Conservation (phyloP, 2,888 invertebrate species). For the Orthosia incerta region DNA sequence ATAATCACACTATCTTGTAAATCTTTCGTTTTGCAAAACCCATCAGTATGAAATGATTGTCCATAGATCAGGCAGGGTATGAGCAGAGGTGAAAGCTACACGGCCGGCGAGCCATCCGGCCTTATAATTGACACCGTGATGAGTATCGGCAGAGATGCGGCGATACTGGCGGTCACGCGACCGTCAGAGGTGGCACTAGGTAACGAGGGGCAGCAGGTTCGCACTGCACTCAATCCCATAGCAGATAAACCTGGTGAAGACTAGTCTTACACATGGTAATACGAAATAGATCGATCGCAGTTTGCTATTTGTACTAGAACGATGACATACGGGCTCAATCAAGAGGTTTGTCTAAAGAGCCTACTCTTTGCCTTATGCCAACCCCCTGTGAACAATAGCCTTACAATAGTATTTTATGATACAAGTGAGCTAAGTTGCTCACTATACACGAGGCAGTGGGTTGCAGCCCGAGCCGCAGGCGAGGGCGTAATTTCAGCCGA, state of each 20-base stretch:
- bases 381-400: no score
- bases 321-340: no score
- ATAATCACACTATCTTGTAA: conserved; percentile 43
- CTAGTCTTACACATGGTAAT: neutral
- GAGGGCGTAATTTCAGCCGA: no score
- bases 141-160: conserved; percentile 57
- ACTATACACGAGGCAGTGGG: no score
- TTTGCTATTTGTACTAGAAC: neutral
- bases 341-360: no score
- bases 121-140: conserved; percentile 62
- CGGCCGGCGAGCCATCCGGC: conserved; percentile 52
- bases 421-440: no score
- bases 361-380: neutral
- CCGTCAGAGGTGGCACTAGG: neutral
- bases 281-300: neutral
- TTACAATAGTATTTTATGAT: no score
- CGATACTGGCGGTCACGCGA: conserved; percentile 62
- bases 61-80: conserved; percentile 57
- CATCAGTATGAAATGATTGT: conserved; percentile 53
- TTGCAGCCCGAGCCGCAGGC: no score
- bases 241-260: no score
- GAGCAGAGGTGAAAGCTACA: conserved; percentile 59
- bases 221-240: neutral
- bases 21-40: conserved; percentile 38
- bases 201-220: conserved; percentile 29